A percentile compares a stretch with the other conserved stretches of the same genome.
Evolutionary conservation across 2,888 invertebrate species (phyloP).

Genomic region (Synergus umbraculus): DNA sequence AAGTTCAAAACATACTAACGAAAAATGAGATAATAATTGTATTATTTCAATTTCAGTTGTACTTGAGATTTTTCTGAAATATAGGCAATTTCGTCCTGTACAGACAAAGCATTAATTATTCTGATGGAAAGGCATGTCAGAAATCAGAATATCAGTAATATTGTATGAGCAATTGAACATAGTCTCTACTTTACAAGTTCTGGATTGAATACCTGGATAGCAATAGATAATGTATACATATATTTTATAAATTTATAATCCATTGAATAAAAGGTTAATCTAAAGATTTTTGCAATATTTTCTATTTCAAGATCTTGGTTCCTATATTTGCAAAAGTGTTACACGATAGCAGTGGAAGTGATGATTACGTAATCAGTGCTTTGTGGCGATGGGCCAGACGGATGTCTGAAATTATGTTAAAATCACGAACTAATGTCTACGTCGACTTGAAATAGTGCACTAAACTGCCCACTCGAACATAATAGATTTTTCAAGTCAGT

Average conservation of each 20-base stretch:
- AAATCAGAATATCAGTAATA: not conserved
- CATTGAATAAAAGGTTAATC: not conserved
- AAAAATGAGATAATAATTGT: too few relatives aligned
- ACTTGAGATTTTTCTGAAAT: too few relatives aligned
- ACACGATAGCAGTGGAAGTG: not conserved
- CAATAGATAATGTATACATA: not conserved
- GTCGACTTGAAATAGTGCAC: not conserved
- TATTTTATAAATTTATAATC: not conserved
- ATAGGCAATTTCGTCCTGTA: too few relatives aligned
- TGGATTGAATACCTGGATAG: slow-evolving; percentile 6
- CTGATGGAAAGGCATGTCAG: not conserved
- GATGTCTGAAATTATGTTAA: slow-evolving; percentile 2
- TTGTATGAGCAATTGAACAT: slow-evolving; percentile 1
- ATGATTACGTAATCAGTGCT: not conserved
- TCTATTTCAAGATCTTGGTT: not conserved
- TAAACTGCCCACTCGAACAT: not conserved
- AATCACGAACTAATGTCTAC: not conserved
- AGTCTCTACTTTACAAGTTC: not conserved
- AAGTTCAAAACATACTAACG: too few relatives aligned
- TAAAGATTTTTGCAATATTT: too few relatives aligned
- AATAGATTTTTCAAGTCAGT: not conserved
- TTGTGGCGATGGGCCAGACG: slow-evolving; percentile 23
- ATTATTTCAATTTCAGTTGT: too few relatives aligned
- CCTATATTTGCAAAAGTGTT: not conserved
- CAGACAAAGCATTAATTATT: too few relatives aligned